phyloP scores from a whole-genome alignment of 1,140 invertebrate genomes.

The Drosophila pseudoobscura region DNA sequence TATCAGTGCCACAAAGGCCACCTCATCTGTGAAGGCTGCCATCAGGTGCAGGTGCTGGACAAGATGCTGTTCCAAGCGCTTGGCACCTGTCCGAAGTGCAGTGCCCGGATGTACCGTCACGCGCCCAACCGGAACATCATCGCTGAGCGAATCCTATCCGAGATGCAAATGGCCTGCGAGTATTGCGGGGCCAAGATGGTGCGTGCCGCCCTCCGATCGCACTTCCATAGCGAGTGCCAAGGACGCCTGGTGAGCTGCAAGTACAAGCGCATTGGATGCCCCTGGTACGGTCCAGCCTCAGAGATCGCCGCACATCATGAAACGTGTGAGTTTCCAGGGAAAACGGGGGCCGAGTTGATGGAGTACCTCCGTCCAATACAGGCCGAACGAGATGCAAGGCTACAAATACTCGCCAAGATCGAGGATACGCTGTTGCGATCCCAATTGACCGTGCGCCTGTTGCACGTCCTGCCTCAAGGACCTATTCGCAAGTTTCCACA shows the following conservation, averaged over 20 bases:
- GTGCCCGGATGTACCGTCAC: constrained; percentile 28
- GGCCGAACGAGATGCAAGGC: not conserved
- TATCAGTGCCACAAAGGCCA: constrained; percentile 31
- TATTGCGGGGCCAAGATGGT: not conserved
- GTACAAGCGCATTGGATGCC: constrained; percentile 38
- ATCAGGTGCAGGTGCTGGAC: constrained; percentile 39
- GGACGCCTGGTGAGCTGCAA: constrained; percentile 19
- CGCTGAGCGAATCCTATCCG: not conserved
- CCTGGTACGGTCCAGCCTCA: constrained; percentile 16
- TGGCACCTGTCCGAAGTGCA: constrained; percentile 39
- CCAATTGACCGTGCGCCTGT: constrained; percentile 5
- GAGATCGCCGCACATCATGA: not conserved
- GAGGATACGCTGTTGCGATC: constrained; percentile 19
- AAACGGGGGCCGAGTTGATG: constrained; percentile 16
- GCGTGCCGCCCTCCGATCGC: constrained; percentile 2
- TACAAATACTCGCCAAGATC: not conserved
- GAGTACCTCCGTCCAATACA: not conserved
- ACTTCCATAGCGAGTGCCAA: not conserved
- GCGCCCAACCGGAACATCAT: constrained; percentile 1
- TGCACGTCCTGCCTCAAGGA: constrained; percentile 5
- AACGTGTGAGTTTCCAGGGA: constrained; percentile 16
- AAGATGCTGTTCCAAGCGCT: constrained; percentile 18
- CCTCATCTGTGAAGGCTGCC: constrained; percentile 45
- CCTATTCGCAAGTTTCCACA: not conserved
- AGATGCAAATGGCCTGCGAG: constrained; percentile 1